These are phyloP conservation scores for Schizaphis graminum DNA, from an alignment of 2,888 invertebrate species.

Conservation along the genomic window DNA sequence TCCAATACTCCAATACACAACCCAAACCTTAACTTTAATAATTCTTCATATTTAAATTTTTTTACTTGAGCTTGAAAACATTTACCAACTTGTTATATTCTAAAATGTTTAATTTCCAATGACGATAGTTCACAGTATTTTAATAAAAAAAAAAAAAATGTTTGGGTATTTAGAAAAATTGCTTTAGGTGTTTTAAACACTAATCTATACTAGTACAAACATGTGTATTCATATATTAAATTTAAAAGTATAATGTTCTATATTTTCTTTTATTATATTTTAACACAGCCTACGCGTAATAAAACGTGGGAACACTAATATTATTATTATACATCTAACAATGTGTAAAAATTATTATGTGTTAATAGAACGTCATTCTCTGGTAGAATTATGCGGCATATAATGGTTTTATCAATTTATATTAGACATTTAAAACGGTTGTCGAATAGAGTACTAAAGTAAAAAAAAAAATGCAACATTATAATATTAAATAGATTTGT, in stretches of 20 bases:
- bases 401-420: slow-evolving; percentile 19
- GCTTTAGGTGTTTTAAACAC: not conserved
- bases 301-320: slow-evolving; percentile 29
- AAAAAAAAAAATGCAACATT: not conserved
- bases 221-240: not conserved
- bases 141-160: not conserved
- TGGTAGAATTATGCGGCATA: not conserved
- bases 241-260: not conserved
- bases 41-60: not conserved
- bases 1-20: not conserved
- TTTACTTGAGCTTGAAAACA: not conserved
- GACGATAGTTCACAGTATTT: not conserved
- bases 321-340: slow-evolving; percentile 41
- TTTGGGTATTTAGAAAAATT: not conserved
- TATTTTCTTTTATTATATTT: slow-evolving; percentile 35
- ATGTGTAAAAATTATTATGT: slow-evolving; percentile 21
- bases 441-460: not conserved
- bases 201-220: not conserved
- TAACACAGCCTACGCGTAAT: not conserved
- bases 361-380: slow-evolving; percentile 13
- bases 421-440: slow-evolving; percentile 43
- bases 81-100: not conserved
- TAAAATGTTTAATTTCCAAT: not conserved
- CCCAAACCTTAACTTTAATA: not conserved
- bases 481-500: not conserved